Conservation (phyloP, 2,113 vertebrate species). For the Actenoides lindsayi region DNA sequence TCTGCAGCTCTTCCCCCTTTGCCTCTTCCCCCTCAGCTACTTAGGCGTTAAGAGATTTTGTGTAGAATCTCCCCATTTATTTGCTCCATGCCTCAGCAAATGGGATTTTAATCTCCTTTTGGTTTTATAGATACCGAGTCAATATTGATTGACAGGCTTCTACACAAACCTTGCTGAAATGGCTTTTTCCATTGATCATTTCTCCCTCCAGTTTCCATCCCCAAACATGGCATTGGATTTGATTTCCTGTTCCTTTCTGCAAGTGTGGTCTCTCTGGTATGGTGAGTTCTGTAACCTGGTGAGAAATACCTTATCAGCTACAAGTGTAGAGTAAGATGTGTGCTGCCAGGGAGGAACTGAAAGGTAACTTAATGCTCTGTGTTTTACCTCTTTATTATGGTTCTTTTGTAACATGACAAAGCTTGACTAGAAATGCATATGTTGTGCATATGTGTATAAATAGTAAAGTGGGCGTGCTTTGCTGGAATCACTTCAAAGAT, state of each 20-base stretch:
- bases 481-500: not conserved
- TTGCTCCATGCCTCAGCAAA: not conserved
- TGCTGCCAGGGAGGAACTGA: not conserved
- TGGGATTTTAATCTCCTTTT: not conserved
- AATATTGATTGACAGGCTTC: not conserved
- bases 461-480: not conserved
- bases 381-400: not conserved
- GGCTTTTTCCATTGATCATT: not conserved
- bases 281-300: not conserved
- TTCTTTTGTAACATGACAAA: not conserved
- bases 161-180: not conserved
- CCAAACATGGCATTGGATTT: not conserved
- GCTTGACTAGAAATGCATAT: not conserved
- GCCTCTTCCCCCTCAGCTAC: not conserved
- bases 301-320: not conserved
- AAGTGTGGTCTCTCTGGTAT: not conserved
- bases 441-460: not conserved
- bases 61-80: not conserved
- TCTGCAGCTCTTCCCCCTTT: not conserved
- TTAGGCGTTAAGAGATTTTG: not conserved
- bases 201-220: not conserved
- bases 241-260: not conserved
- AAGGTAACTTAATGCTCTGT: not conserved
- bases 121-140: not conserved
- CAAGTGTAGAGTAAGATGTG: not conserved